Evolutionary conservation across 2,888 invertebrate species (phyloP).

Genomic region (Caenorhabditis sp.): DNA sequence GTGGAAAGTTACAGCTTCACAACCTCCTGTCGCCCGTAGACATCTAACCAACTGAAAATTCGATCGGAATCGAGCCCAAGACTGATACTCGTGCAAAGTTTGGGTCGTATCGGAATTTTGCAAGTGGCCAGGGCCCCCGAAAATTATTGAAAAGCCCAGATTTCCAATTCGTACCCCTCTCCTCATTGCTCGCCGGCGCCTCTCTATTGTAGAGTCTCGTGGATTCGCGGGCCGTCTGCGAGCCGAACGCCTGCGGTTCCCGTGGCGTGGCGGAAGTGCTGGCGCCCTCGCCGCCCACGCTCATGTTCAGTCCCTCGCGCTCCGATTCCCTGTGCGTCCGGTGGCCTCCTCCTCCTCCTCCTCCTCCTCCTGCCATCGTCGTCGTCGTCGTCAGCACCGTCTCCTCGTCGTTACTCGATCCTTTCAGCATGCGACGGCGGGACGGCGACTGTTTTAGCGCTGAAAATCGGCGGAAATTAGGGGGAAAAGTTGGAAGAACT

Average conservation of each 20-base stretch:
- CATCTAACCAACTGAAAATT: too few relatives aligned
- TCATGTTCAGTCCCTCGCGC: conserved; percentile 42
- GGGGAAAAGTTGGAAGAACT: background rate
- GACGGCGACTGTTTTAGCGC: conserved; percentile 73
- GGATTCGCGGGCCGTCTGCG: conserved; percentile 54
- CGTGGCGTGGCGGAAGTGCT: conserved; percentile 23
- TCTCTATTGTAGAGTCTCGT: conserved; percentile 46
- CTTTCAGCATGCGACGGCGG: conserved; percentile 58
- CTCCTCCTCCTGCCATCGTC: too few relatives aligned
- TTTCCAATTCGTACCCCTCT: conserved; percentile 8
- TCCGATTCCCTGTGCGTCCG: conserved; percentile 40
- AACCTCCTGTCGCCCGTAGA: too few relatives aligned
- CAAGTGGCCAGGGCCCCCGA: too few relatives aligned
- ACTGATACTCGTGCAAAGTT: too few relatives aligned
- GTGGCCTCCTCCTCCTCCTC: background rate
- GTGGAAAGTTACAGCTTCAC: too few relatives aligned
- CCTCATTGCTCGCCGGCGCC: conserved; percentile 16
- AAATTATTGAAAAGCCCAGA: too few relatives aligned
- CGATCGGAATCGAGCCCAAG: too few relatives aligned
- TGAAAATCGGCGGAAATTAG: conserved; percentile 54
- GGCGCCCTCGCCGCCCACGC: conserved; percentile 11
- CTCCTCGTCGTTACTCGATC: conserved; percentile 46
- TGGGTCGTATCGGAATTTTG: too few relatives aligned
- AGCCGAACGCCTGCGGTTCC: conserved; percentile 38
- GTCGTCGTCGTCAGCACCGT: background rate